phyloP scores from a whole-genome alignment of 2,888 invertebrate species.

The Eristalis tenax region DNA sequence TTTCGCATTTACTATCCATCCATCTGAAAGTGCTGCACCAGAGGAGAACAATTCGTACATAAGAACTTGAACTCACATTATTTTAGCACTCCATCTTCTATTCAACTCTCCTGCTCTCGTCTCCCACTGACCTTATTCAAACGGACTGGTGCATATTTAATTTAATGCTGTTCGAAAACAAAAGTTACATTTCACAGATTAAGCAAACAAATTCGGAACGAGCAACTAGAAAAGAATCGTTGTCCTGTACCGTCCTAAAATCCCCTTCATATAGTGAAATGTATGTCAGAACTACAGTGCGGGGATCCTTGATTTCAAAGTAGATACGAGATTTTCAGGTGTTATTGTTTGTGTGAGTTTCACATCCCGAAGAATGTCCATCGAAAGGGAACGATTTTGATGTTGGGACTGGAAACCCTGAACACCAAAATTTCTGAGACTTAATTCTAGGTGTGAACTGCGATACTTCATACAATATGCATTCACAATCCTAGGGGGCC shows the following conservation, averaged over 20 bases:
- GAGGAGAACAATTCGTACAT: constrained; percentile 41
- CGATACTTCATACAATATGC: not conserved
- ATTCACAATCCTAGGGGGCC: not conserved
- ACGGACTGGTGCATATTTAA: constrained; percentile 58
- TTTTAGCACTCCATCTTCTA: constrained; percentile 53
- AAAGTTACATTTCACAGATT: constrained; percentile 59
- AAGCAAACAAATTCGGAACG: constrained; percentile 65
- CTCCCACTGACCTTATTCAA: constrained; percentile 26
- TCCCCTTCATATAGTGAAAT: constrained; percentile 18
- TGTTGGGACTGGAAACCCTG: not conserved
- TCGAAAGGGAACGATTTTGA: not conserved
- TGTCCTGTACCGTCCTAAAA: constrained; percentile 31
- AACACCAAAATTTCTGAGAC: constrained; percentile 15
- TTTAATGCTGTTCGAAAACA: constrained; percentile 56
- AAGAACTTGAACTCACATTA: constrained; percentile 67
- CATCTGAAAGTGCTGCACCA: not conserved
- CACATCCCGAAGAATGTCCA: constrained; percentile 17
- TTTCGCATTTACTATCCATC: constrained; percentile 11
- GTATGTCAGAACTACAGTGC: constrained; percentile 46
- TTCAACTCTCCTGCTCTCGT: constrained; percentile 39
- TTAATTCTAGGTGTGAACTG: constrained; percentile 2
- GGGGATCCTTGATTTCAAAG: constrained; percentile 39
- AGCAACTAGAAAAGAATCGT: constrained; percentile 36
- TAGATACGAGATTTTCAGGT: constrained; percentile 43
- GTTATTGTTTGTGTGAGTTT: constrained; percentile 37